Evolutionary conservation across 2,888 invertebrate species (phyloP).

Genomic region (Xestia sexstrigata): DNA sequence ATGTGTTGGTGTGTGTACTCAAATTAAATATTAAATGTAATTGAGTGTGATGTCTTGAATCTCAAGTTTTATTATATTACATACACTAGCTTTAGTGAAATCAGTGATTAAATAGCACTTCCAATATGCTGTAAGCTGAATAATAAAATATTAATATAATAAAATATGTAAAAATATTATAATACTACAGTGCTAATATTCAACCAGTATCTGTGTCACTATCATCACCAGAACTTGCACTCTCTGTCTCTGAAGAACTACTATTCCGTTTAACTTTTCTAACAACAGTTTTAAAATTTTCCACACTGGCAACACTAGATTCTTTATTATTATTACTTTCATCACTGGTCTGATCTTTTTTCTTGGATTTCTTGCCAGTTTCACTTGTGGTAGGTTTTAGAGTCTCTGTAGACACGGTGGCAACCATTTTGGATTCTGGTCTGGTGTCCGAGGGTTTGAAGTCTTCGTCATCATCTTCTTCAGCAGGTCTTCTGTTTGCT

Average conservation of each 20-base stretch:
- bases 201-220: conserved; percentile 91
- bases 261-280: conserved; percentile 77
- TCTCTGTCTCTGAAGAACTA: conserved; percentile 92
- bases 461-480: conserved; percentile 84
- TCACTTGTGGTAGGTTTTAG: conserved; percentile 84
- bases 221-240: conserved; percentile 92
- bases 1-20: not conserved
- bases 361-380: conserved; percentile 77
- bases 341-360: conserved; percentile 73
- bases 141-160: no score
- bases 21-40: not conserved
- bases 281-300: conserved; percentile 67
- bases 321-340: conserved; percentile 77
- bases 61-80: not conserved
- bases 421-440: conserved; percentile 85
- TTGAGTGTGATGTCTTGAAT: not conserved
- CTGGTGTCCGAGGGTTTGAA: conserved; percentile 76
- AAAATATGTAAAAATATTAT: no score
- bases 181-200: conserved; percentile 51
- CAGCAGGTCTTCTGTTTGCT: conserved; percentile 83
- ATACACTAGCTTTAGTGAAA: not conserved
- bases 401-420: conserved; percentile 87
- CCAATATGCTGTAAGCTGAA: conserved; percentile 1
- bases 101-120: not conserved
- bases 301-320: conserved; percentile 75